Evolutionary conservation across 2,113 vertebrate genomes (phyloP), one percentile per base, ranked within the genome.

Genomic region (Anas platyrhynchos): DNA sequence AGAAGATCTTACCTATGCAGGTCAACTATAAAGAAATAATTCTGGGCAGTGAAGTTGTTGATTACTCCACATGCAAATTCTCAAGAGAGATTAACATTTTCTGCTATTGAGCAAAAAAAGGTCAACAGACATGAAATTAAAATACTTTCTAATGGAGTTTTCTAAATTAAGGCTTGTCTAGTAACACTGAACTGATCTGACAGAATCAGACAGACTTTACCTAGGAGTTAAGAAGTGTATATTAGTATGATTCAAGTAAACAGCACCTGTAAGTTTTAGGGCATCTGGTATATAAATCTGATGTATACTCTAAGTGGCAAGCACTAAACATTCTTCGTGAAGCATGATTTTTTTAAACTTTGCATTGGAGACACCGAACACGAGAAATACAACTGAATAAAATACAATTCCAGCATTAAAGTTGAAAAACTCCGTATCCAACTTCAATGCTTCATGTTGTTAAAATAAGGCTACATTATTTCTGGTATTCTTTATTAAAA

Each of bases 401-500:
- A 96, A 84, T 16, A 86, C 27, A 91, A 32, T 22, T 83, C 56
- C 11, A 1, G 44, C 25, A 75, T 13, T 9, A 16, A 92, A 86
- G 41, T 3, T 59, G 77, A 85, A 65, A 66, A 72, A 21, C 20
- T 43, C 58, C 12, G 29, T 20, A 83, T 27, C 44, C 85, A 94
- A 67, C 34, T 89, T 96, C 77, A 86, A 46, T 86, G 88, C 31
- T 88, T 83, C 71, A 66, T 44, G 43, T 56, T 75, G 71, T 96
- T 92, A 96, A 96, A 91, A 87, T 77, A 89, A 83, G 75, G 77
- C 94, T 71, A 91, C 14, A 0, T 94, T 97, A 96, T 96, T 98
- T 99, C 98, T 99, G 98, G 97, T 99, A 99, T 99, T 99, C 99
- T 99, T 99, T 99, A 99, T 99, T 99, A 99, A 99, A 98, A 99